Evolutionary conservation across 2,797 vertebrate species (phyloP).

Genomic region (Echiichthys vipera): DNA sequence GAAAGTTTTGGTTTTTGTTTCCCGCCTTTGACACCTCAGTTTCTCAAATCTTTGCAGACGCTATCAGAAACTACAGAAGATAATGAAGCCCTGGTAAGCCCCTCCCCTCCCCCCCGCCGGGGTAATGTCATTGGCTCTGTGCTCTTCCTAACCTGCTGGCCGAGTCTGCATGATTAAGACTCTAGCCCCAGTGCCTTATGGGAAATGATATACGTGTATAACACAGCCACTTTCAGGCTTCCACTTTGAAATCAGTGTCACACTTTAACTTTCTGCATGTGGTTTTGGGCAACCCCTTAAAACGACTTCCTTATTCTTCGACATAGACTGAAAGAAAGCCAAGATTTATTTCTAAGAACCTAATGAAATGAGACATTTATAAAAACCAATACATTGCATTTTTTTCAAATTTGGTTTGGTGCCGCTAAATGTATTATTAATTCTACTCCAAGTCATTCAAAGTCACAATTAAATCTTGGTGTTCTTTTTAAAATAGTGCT

Average conservation of each 20-base stretch:
- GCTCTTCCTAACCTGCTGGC: constrained; percentile 80
- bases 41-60: constrained; percentile 96
- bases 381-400: background rate
- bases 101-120: constrained; percentile 63
- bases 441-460: background rate
- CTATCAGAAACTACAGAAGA: constrained; percentile 99
- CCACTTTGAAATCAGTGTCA: constrained; percentile 49
- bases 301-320: constrained; percentile 30
- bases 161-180: constrained; percentile 87
- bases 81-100: constrained; percentile 99
- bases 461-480: constrained; percentile 70
- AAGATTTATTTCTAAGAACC: constrained; percentile 58
- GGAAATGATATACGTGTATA: constrained; percentile 44
- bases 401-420: background rate
- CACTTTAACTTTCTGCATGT: constrained; percentile 78
- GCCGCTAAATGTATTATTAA: background rate
- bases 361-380: background rate
- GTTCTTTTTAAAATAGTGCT: constrained; percentile 44
- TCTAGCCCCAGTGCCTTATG: constrained; percentile 69
- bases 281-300: constrained; percentile 68
- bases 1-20: constrained; percentile 49
- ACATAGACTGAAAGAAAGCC: constrained; percentile 51
- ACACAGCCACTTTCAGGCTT: constrained; percentile 52
- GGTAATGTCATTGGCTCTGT: constrained; percentile 82
- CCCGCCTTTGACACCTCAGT: constrained; percentile 77